These are phyloP conservation scores for Propithecus perrieri DNA, from an alignment of 2,797 vertebrate species.

Conservation along the genomic window DNA sequence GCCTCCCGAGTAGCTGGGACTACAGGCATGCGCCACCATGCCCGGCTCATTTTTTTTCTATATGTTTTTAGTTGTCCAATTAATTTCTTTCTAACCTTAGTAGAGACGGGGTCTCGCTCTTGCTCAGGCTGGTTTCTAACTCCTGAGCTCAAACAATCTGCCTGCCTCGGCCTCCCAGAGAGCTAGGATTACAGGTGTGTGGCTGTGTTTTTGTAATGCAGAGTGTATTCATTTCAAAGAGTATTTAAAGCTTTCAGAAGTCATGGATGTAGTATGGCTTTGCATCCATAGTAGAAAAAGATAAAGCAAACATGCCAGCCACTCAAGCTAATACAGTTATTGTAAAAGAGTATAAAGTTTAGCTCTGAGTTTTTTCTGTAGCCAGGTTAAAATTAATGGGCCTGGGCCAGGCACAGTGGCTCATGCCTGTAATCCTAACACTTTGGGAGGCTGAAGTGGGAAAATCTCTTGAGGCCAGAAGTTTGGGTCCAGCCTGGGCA, in stretches of 20 bases:
- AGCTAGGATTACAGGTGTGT: neutral
- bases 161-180: too few species aligned
- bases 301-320: neutral
- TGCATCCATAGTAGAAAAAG: neutral
- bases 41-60: too few species aligned
- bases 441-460: neutral
- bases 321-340: neutral
- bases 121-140: too few species aligned
- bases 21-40: too few species aligned
- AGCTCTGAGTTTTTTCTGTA: constrained; percentile 14
- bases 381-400: constrained; percentile 12
- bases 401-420: neutral
- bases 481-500: neutral
- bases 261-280: neutral
- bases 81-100: too few species aligned
- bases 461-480: neutral
- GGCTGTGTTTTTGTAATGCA: constrained; percentile 25
- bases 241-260: constrained; percentile 41
- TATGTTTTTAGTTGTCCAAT: too few species aligned
- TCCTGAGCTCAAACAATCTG: too few species aligned
- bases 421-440: neutral
- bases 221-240: constrained; percentile 23
- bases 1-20: too few species aligned
- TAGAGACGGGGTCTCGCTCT: too few species aligned
- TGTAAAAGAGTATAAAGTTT: constrained; percentile 6